Evolutionary conservation across 1,140 invertebrate genomes (phyloP), one percentile per base, ranked within the genome.

Genomic region (Hypothenemus hampei): DNA sequence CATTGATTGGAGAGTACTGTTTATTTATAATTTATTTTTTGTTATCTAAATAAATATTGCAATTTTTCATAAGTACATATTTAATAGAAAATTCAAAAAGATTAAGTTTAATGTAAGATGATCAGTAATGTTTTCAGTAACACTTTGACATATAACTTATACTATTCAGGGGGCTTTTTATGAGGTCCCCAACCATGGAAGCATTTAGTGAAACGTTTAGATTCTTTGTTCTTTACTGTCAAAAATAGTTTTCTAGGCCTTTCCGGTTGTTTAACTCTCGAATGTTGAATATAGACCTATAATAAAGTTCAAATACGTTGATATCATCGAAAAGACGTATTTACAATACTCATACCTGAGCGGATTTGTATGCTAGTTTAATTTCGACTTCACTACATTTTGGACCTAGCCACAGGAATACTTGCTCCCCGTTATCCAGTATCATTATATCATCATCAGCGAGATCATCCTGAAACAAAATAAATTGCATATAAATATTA

Each of bases 401-500:
- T 45, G 91, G 84, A 6, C 97, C 97, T 37, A 98, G 79, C 97
- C 97, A 99, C 19, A 99, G 77, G 75, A 97, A 99, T 33, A 99
- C 93, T 74, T 97, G 90, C 67, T 93, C 87, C 1, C 97, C 97
- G 71, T 97, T 98, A 74, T 99, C 97, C 49, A 99, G 75, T 57
- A 99, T 94, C 97, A 99, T 99, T 8, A 99, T 98, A 74, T 99
- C 97, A 73, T 99, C 96, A 77, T 99, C 96, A 21, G 96, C 95
- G 61, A 99, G 77, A 77, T 99, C 97, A 73, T 99, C 97, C 88
- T 93, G 61, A 39, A 36, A 48, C 16, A 43, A n/a, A n/a, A n/a
- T n/a, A n/a, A n/a, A n/a, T n/a, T n/a, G n/a, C n/a, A n/a, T n/a
- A n/a, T n/a, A n/a, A n/a, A n/a, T n/a, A n/a, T n/a, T n/a, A n/a